These are phyloP conservation scores for Scaptomyza reducta DNA, from an alignment of 2,888 invertebrate genomes.

Conservation along the genomic window DNA sequence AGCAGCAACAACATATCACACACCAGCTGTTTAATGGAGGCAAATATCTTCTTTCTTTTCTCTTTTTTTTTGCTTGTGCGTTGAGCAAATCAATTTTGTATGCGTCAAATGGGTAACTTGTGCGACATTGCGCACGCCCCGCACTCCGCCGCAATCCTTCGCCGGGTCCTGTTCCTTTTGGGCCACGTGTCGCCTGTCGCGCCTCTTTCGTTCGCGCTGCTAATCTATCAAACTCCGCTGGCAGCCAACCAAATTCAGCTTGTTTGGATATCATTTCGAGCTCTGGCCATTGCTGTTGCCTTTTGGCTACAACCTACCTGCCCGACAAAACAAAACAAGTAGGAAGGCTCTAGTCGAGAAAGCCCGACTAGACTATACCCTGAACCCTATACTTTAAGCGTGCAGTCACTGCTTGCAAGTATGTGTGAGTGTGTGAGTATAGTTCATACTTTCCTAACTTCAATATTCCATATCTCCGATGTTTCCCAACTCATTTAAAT, in stretches of 20 bases:
- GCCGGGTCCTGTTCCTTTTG: conserved; percentile 5
- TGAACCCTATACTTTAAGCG: too few relatives aligned
- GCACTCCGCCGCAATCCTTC: background rate
- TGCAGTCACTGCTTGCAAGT: too few relatives aligned
- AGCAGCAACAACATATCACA: conserved; percentile 16
- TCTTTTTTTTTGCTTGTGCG: conserved; percentile 59
- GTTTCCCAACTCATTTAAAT: too few relatives aligned
- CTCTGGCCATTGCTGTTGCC: conserved; percentile 5
- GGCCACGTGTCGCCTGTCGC: conserved; percentile 70
- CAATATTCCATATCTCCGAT: too few relatives aligned
- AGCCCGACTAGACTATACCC: too few relatives aligned
- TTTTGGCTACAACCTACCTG: conserved; percentile 59
- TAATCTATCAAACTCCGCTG: conserved; percentile 81
- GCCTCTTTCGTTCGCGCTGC: conserved; percentile 80
- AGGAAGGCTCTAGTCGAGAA: too few relatives aligned
- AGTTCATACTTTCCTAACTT: too few relatives aligned
- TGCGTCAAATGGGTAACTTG: conserved; percentile 77
- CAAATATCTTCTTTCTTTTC: conserved; percentile 64
- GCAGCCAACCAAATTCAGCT: conserved; percentile 74
- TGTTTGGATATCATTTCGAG: conserved; percentile 70
- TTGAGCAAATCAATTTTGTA: conserved; percentile 78
- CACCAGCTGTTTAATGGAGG: conserved; percentile 66
- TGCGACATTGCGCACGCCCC: conserved; percentile 61
- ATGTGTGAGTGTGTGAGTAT: too few relatives aligned
- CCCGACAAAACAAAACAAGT: conserved; percentile 11